Conservation (phyloP, 2,113 vertebrate species). For the Protobothrops flavoviridis region DNA sequence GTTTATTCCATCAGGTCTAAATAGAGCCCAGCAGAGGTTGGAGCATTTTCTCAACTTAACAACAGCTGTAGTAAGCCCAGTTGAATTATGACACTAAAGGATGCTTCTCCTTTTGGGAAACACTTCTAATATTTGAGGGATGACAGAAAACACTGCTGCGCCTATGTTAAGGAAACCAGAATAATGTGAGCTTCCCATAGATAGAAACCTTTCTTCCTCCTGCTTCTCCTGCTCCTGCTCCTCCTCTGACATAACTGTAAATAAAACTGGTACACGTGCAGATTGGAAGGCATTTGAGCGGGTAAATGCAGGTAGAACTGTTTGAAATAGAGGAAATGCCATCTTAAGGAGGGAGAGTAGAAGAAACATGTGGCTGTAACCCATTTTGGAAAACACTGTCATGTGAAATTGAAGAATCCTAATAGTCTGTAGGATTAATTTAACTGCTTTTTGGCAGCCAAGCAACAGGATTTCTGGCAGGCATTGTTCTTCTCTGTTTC, state of each 20-base stretch:
- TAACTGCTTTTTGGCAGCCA: background rate
- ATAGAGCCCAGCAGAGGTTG: background rate
- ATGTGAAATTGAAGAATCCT: background rate
- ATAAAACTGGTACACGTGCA: background rate
- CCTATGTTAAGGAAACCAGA: background rate
- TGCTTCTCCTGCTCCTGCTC: background rate
- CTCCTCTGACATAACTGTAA: background rate
- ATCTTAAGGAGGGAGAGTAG: background rate
- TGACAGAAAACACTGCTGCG: background rate
- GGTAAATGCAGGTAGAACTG: background rate
- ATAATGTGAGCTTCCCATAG: background rate
- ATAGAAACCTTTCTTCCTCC: background rate
- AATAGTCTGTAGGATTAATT: background rate
- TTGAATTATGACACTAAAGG: background rate
- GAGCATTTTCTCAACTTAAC: background rate
- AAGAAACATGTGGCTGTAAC: background rate
- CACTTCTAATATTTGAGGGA: background rate
- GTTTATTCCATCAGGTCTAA: background rate
- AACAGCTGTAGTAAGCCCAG: background rate
- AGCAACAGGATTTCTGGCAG: background rate
- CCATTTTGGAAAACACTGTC: background rate
- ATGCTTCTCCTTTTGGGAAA: background rate
- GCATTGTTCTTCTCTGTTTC: background rate
- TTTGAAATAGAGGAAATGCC: conserved; percentile 6
- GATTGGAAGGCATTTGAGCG: background rate